Evolutionary conservation across 2,888 invertebrate genomes (phyloP).

Genomic region (Harpagoxenus sublaevis): DNA sequence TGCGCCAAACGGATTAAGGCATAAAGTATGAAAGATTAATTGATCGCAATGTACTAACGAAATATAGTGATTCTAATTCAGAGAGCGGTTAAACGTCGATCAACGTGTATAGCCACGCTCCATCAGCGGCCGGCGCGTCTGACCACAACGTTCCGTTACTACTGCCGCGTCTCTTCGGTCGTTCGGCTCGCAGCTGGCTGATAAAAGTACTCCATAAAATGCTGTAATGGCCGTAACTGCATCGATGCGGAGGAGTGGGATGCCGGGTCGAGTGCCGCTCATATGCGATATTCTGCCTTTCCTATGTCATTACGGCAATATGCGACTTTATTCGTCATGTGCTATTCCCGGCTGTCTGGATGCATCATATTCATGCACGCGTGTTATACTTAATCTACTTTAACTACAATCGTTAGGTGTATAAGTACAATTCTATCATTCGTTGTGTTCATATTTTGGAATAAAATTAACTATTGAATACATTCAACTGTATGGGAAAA

Average conservation of each 20-base stretch:
- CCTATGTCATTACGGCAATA: conserved; percentile 54
- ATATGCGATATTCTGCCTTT: conserved; percentile 64
- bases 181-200: conserved; percentile 69
- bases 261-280: conserved; percentile 60
- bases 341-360: conserved; percentile 25
- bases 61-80: conserved; percentile 19
- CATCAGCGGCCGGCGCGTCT: conserved; percentile 65
- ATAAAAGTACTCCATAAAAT: conserved; percentile 77
- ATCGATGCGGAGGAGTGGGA: conserved; percentile 65
- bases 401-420: not conserved
- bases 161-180: conserved; percentile 67
- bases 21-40: not conserved
- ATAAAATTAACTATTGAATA: not conserved
- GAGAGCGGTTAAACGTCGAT: conserved; percentile 38
- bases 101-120: conserved; percentile 22
- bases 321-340: conserved; percentile 51
- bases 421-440: not conserved
- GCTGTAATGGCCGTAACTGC: conserved; percentile 74
- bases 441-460: not conserved
- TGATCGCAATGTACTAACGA: not conserved
- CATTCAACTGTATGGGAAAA: not conserved
- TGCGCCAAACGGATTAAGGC: not conserved
- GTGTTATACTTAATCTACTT: not conserved
- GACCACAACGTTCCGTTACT: conserved; percentile 72
- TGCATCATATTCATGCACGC: conserved; percentile 2